These are phyloP conservation scores for Colletes collaris DNA, from an alignment of 2,888 invertebrate genomes.

Conservation along the genomic window DNA sequence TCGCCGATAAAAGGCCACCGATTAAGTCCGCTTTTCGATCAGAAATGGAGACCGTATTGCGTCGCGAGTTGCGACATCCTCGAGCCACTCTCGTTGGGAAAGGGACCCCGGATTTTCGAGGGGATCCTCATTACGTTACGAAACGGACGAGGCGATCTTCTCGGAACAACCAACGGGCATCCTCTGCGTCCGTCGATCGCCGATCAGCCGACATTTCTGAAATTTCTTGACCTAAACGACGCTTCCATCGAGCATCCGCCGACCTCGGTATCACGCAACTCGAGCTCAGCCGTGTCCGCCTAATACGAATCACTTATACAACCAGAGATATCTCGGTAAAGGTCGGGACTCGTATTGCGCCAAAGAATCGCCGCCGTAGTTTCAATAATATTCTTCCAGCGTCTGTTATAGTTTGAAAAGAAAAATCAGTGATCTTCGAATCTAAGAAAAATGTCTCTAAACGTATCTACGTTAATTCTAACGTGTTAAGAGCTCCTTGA, in stretches of 20 bases:
- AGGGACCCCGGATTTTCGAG: constrained; percentile 51
- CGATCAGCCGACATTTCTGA: constrained; percentile 50
- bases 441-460: no score
- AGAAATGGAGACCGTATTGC: constrained; percentile 18
- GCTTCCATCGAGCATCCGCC: constrained; percentile 20
- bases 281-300: not conserved
- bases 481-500: not conserved
- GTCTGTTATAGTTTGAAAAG: no score
- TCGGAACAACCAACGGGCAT: constrained; percentile 23
- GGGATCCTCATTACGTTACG: constrained; percentile 59
- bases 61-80: constrained; percentile 40
- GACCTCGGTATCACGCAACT: constrained; percentile 10
- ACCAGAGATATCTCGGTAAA: no score
- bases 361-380: no score
- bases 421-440: no score
- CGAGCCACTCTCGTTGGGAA: constrained; percentile 19
- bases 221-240: constrained; percentile 50
- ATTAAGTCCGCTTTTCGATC: not conserved
- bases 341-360: no score
- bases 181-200: constrained; percentile 39
- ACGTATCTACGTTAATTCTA: no score
- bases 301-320: no score
- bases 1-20: not conserved
- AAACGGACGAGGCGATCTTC: constrained; percentile 44
- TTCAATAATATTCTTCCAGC: no score